Percentiles rank a stretch among this genome's conserved stretches.
These are phyloP conservation scores for Otolemur crassicaudatus DNA, from an alignment of 2,797 vertebrate genomes.

Conservation along the genomic window DNA sequence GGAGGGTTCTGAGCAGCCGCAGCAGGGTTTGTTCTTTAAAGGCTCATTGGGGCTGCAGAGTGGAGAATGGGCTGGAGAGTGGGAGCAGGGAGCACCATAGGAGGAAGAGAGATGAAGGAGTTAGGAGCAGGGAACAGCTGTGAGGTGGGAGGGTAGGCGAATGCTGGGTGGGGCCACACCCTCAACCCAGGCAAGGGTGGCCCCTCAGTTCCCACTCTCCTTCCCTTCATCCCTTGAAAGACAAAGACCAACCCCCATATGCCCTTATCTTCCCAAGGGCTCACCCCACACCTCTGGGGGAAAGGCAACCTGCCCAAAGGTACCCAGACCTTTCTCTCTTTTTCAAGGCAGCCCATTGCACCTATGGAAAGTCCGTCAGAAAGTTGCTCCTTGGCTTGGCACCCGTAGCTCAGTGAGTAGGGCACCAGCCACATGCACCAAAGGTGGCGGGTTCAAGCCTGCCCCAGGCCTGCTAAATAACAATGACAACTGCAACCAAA, in stretches of 20 bases:
- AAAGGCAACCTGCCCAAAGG: neutral
- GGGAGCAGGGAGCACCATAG: neutral
- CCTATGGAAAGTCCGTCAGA: neutral
- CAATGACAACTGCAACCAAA: too few relatives aligned
- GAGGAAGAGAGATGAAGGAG: neutral
- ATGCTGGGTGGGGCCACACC: neutral
- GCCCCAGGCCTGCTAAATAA: too few relatives aligned
- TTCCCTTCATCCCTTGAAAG: neutral
- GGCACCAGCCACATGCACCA: too few relatives aligned
- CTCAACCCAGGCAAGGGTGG: neutral
- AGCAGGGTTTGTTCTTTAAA: neutral
- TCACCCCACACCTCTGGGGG: neutral
- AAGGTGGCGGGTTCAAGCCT: too few relatives aligned
- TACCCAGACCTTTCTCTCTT: neutral
- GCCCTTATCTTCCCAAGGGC: neutral
- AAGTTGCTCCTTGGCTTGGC: neutral
- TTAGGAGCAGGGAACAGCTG: neutral
- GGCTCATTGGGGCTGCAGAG: neutral
- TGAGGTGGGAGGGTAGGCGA: neutral
- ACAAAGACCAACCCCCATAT: neutral
- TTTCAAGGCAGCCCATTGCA: neutral
- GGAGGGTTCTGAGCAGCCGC: neutral
- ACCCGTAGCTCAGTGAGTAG: too few relatives aligned
- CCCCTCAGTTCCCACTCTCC: neutral
- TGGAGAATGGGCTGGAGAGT: neutral